These are phyloP conservation scores for Leptestheria dahalacensis DNA, from an alignment of 1,140 invertebrate species.

Conservation along the genomic window DNA sequence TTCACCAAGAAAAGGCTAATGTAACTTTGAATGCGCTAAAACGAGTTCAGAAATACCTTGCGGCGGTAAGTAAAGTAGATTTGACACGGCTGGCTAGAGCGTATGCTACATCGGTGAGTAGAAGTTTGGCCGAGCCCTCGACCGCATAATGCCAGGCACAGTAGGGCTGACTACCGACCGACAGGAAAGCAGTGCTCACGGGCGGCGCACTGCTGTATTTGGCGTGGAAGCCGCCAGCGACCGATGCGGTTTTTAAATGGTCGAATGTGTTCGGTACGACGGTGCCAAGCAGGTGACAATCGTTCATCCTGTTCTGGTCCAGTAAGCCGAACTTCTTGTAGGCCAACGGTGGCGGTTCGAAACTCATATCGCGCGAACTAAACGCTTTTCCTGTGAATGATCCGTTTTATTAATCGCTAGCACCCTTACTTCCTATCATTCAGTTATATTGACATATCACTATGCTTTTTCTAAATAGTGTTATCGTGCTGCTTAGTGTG, in stretches of 20 bases:
- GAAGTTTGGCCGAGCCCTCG: slow-evolving; percentile 56
- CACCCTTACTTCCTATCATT: too few relatives aligned
- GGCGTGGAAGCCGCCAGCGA: slow-evolving; percentile 58
- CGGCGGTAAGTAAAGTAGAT: slow-evolving; percentile 48
- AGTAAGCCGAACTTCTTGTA: slow-evolving; percentile 74
- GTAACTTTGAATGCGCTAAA: not conserved
- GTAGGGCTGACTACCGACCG: slow-evolving; percentile 66
- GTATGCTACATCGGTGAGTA: slow-evolving; percentile 68
- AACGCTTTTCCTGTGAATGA: slow-evolving; percentile 45
- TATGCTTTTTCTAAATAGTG: too few relatives aligned
- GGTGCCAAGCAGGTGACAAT: slow-evolving; percentile 60
- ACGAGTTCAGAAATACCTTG: slow-evolving; percentile 46
- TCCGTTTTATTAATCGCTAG: not conserved
- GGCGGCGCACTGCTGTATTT: slow-evolving; percentile 53
- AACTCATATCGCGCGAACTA: slow-evolving; percentile 36
- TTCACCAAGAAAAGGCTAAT: slow-evolving; percentile 17
- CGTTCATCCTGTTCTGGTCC: slow-evolving; percentile 55
- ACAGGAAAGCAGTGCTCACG: slow-evolving; percentile 57
- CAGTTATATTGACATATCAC: too few relatives aligned
- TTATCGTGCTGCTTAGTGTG: not conserved
- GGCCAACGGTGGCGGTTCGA: slow-evolving; percentile 38
- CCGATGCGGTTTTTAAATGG: slow-evolving; percentile 63
- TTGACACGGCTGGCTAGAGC: slow-evolving; percentile 78
- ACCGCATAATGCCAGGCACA: slow-evolving; percentile 76
- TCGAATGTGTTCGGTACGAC: slow-evolving; percentile 66